Conservation (phyloP, 2,113 vertebrate genomes). For the Prietella phreatophila region DNA sequence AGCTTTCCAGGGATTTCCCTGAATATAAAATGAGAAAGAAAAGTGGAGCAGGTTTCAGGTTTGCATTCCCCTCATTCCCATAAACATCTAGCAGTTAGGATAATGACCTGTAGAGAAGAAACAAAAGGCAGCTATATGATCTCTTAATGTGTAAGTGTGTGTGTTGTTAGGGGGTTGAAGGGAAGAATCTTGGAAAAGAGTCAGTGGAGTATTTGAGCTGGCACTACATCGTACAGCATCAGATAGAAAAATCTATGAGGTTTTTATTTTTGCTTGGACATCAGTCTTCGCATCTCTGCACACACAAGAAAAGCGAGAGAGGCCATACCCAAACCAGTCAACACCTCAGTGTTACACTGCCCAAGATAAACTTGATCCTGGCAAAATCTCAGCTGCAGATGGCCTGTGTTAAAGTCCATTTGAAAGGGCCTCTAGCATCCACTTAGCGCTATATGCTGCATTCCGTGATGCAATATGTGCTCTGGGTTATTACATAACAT, state of each 20-base stretch:
- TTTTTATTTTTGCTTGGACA: conserved; percentile 33
- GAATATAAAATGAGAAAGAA: conserved; percentile 67
- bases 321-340: conserved; percentile 46
- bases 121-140: conserved; percentile 33
- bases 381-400: conserved; percentile 30
- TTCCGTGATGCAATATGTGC: conserved; percentile 10
- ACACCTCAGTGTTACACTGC: conserved; percentile 43
- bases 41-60: conserved; percentile 65
- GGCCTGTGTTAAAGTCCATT: conserved; percentile 47
- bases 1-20: conserved; percentile 74
- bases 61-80: conserved; percentile 69
- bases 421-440: conserved; percentile 24
- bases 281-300: conserved; percentile 44
- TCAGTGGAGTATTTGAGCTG: conserved; percentile 25
- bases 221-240: conserved; percentile 13
- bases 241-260: conserved; percentile 33
- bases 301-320: conserved; percentile 36
- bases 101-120: conserved; percentile 68
- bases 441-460: conserved; percentile 23
- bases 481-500: conserved; percentile 35
- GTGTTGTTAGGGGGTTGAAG: neutral
- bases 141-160: conserved; percentile 3
- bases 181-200: conserved; percentile 10
- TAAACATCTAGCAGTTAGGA: conserved; percentile 70
- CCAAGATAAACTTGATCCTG: conserved; percentile 51